Evolutionary conservation across 2,797 vertebrate genomes (phyloP), one percentile per base, ranked within the genome.

Genomic region (Girardinus metallicus): DNA sequence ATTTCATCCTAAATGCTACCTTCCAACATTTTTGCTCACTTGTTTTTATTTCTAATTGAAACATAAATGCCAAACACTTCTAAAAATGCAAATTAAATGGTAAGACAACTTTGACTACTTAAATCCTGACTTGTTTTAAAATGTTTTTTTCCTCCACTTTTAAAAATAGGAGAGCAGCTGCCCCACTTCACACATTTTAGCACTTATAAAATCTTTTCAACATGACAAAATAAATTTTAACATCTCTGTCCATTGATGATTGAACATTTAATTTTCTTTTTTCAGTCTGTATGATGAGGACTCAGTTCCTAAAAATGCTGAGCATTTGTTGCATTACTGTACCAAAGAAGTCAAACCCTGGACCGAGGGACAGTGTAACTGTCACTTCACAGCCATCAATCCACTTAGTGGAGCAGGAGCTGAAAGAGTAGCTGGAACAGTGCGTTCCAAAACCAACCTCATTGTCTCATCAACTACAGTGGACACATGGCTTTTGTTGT

Each of bases 361-460:
- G 89, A 92, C 91, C 86, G 81, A 75, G 74, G n/a, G 21, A 29
- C 80, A 39, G 82, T 57, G 76, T 71, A 78, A 46, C 78, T 88
- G 92, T 90, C 94, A 72, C 78, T 81, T 88, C 79, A 5, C 53
- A 74, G 36, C 16, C 66, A 1, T 94, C 91, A 88, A 12, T 49
- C 26, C 4, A 36, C 29, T 74, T 85, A 73, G 66, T 62, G 83
- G 85, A 87, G 92, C 91, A 73, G 89, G n/a, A 26, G 51, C 51
- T 66, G 83, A 85, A 87, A 92, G 89, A 66, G 89, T 92, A 88
- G 87, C 74, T 73, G 88, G 91, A 89, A 93, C 93, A 91, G 49
- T n/a, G 41, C 78, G 91, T 92, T 73, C 92, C 85, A 83, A 76
- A 90, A 85, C 82, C 86, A 75, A 76, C 80, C 55, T 70, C 85